Percentiles rank a stretch among this genome's conserved stretches.
phyloP scores from a whole-genome alignment of 2,113 vertebrate genomes.

The Panthera uncia region DNA sequence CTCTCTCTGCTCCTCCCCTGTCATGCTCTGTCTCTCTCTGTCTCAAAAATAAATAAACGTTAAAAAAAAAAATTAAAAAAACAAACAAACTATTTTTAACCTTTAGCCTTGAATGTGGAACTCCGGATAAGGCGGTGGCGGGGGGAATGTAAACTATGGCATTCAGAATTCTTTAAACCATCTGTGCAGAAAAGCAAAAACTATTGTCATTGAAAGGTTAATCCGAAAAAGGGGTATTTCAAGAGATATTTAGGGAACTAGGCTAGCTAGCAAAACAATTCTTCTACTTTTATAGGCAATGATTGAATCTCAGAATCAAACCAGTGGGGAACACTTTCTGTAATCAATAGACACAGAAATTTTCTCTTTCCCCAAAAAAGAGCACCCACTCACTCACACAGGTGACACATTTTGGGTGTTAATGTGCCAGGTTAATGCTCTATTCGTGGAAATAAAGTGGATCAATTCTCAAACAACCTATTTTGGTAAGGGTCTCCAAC shows the following conservation, averaged over 20 bases:
- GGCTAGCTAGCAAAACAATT: background rate
- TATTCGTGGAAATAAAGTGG: background rate
- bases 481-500: background rate
- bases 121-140: background rate
- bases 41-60: too few species aligned
- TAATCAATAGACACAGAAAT: background rate
- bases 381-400: background rate
- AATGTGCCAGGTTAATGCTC: background rate
- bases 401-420: background rate
- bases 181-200: background rate
- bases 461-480: background rate
- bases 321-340: background rate
- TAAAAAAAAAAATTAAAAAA: too few species aligned
- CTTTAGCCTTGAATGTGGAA: background rate
- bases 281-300: background rate
- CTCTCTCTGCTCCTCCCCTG: too few species aligned
- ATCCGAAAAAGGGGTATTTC: background rate
- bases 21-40: too few species aligned
- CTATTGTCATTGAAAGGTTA: background rate
- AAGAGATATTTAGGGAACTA: background rate
- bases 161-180: slow-evolving; percentile 26
- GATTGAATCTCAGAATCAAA: background rate
- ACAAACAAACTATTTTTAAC: background rate
- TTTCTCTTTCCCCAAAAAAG: background rate
- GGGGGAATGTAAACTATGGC: background rate